Evolutionary conservation across 2,797 vertebrate species (phyloP).

Genomic region (Odontamblyopus rebecca): DNA sequence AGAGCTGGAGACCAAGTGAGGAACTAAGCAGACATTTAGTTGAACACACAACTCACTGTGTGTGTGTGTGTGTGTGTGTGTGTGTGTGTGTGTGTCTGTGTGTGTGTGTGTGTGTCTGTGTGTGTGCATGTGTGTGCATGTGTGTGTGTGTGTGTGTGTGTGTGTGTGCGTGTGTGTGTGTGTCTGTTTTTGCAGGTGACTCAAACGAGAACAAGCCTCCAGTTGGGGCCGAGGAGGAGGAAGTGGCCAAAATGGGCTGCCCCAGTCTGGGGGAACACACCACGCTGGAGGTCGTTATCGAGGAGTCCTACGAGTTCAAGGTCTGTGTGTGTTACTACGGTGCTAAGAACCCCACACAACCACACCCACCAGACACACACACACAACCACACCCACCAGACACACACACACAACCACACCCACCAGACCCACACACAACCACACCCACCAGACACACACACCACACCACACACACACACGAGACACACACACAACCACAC

Average conservation of each 20-base stretch:
- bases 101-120: too few species aligned
- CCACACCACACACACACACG: background rate
- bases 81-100: too few species aligned
- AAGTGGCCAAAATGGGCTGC: constrained; percentile 81
- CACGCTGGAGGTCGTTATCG: constrained; percentile 81
- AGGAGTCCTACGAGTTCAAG: constrained; percentile 89
- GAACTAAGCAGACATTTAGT: too few species aligned
- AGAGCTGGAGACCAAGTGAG: too few species aligned
- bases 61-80: too few species aligned
- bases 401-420: background rate
- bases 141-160: too few species aligned
- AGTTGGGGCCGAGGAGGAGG: constrained; percentile 75
- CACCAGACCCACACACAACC: background rate
- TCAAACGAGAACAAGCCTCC: constrained; percentile 80
- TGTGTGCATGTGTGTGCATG: too few species aligned
- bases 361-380: background rate
- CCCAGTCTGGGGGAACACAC: constrained; percentile 82
- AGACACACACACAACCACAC: background rate
- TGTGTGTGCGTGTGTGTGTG: too few species aligned
- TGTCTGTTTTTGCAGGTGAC: constrained; percentile 64
- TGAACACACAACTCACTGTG: too few species aligned
- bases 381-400: too few species aligned
- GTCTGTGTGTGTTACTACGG: constrained; percentile 18
- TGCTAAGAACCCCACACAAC: background rate
- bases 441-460: too few species aligned